Conservation (phyloP, 35 echinoderm and acorn worm species). For the Holothuria glaberrima region DNA sequence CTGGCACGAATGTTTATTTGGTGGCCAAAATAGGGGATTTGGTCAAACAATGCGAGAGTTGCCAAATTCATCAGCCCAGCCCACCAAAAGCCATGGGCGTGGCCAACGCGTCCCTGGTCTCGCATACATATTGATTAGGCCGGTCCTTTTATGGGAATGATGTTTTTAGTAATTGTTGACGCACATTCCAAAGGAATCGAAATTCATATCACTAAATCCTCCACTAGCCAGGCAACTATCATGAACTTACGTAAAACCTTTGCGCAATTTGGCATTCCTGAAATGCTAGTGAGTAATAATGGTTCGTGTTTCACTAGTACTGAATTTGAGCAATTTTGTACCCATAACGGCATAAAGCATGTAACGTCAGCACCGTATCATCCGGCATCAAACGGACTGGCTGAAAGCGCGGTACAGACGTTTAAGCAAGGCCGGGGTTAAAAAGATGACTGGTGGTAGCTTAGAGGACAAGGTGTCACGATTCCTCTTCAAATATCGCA, state of each 20-base stretch:
- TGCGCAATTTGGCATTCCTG: background rate
- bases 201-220: background rate
- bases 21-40: background rate
- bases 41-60: background rate
- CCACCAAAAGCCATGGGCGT: background rate
- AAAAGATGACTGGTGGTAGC: conserved; percentile 38
- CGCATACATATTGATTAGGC: background rate
- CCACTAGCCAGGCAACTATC: background rate
- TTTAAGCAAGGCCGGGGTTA: conserved; percentile 15
- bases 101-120: conserved; percentile 28
- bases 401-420: conserved; percentile 42
- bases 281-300: background rate
- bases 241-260: background rate
- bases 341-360: conserved; percentile 22
- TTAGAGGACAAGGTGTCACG: conserved; percentile 61
- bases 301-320: background rate
- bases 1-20: background rate
- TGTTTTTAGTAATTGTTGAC: background rate
- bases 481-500: conserved; percentile 73
- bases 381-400: conserved; percentile 54
- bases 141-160: background rate
- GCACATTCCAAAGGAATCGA: conserved; percentile 20
- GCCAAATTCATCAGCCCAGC: background rate
- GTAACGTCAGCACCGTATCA: conserved; percentile 11
- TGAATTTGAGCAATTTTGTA: conserved; percentile 64